phyloP scores from a whole-genome alignment of 2,797 vertebrate species.

The Decapterus maruadsi region DNA sequence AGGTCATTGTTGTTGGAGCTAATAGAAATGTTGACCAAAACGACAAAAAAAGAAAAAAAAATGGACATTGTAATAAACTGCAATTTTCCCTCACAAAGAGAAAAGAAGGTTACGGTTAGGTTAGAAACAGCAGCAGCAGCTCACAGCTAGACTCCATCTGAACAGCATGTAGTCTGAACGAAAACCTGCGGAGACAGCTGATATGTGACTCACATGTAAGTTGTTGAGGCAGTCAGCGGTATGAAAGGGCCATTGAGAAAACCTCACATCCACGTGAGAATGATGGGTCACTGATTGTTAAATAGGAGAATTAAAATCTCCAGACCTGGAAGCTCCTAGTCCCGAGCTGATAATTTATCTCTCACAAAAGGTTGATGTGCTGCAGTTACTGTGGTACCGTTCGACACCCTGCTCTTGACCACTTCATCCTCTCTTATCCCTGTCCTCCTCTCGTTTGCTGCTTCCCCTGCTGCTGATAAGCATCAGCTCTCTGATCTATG shows the following conservation, averaged over 20 bases:
- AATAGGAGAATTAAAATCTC: slow-evolving; percentile 28
- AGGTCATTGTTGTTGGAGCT: not conserved
- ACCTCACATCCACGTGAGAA: slow-evolving; percentile 32
- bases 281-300: slow-evolving; percentile 35
- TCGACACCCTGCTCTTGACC: slow-evolving; percentile 22
- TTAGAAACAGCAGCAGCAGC: not conserved
- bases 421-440: slow-evolving; percentile 35
- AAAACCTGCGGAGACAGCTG: slow-evolving; percentile 14
- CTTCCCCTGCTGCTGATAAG: slow-evolving; percentile 37
- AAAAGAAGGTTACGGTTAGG: not conserved
- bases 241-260: slow-evolving; percentile 49
- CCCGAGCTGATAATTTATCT: slow-evolving; percentile 19
- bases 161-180: slow-evolving; percentile 9
- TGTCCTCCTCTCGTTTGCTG: slow-evolving; percentile 12
- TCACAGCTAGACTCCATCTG: slow-evolving; percentile 10
- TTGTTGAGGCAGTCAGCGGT: not conserved
- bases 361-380: slow-evolving; percentile 15
- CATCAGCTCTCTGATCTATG: slow-evolving; percentile 39
- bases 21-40: not conserved
- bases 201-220: slow-evolving; percentile 43
- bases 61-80: not conserved
- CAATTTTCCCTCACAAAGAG: not conserved
- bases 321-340: not conserved
- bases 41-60: not conserved
- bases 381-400: slow-evolving; percentile 13